Base-by-base conservation (phyloP, 35 echinoderm and acorn worm genomes). In the Patiria miniata region DNA sequence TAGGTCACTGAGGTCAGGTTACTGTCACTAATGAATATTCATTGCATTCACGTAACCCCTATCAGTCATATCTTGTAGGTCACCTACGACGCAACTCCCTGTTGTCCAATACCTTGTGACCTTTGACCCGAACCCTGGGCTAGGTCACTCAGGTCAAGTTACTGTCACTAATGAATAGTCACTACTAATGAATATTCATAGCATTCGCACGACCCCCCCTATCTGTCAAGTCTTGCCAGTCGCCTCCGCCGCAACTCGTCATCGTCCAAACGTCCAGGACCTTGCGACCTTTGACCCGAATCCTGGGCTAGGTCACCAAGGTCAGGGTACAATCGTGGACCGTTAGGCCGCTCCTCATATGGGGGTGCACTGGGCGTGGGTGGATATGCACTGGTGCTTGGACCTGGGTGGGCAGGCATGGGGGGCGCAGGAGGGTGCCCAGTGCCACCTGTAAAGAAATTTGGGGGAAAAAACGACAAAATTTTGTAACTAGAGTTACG, bases 151-250 rank as follows among this genome's bases (percentile, higher is more conserved):
- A n/a, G n/a, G n/a, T n/a, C n/a, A n/a, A n/a, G n/a, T n/a, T n/a
- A n/a, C n/a, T n/a, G n/a, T n/a, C n/a, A n/a, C n/a, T n/a, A n/a
- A n/a, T n/a, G n/a, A n/a, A n/a, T n/a, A n/a, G n/a, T n/a, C n/a
- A n/a, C n/a, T n/a, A n/a, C n/a, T 47, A 47, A 47, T 47, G 42
- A 47, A 47, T 47, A 47, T 47, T 47, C 12, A 47, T 12, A 47
- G 42, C 42, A 47, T 47, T 12, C n/a, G 61, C 21, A 80, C 78
- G 9, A 38, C 78, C 19, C 2, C 30, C 29, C 22, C 81, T 83
- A 83, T 18, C 81, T 68, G 19, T 91, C 89, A 78, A 91, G 84
- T 38, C 89, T 91, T 12, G 68, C 68, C 73, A 91, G 39, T 78
- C 89, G 51, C 23, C 89, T 83, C 40, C 89, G 39, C 17, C 89